Evolutionary conservation across 2,888 invertebrate genomes (phyloP).

Genomic region (Neoaliturus tenellus): DNA sequence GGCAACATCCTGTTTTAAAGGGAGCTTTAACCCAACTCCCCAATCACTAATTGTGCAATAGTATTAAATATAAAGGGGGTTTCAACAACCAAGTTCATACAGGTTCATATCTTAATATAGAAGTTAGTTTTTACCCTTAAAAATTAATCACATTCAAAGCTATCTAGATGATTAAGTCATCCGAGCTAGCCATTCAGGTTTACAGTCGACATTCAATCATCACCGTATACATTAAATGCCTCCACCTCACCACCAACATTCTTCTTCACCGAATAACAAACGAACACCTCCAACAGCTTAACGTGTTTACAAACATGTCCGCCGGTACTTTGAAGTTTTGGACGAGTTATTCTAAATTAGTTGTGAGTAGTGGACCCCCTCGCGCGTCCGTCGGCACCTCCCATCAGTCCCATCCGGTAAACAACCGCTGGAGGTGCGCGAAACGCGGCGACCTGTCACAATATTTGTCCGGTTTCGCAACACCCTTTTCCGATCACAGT

Average conservation of each 20-base stretch:
- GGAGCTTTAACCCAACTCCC: too few relatives aligned
- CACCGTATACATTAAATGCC: too few relatives aligned
- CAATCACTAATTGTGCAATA: too few relatives aligned
- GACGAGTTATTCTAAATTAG: background rate
- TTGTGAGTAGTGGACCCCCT: background rate
- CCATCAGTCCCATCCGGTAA: background rate
- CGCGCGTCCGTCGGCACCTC: background rate
- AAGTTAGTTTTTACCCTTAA: too few relatives aligned
- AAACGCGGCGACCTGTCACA: slow-evolving; percentile 23
- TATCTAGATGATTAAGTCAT: too few relatives aligned
- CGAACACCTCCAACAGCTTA: background rate
- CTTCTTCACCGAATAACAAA: background rate
- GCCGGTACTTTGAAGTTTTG: background rate
- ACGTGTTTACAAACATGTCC: background rate
- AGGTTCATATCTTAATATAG: too few relatives aligned
- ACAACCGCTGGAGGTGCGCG: background rate
- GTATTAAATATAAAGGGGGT: too few relatives aligned
- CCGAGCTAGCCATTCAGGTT: too few relatives aligned
- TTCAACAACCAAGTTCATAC: too few relatives aligned
- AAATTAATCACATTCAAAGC: too few relatives aligned
- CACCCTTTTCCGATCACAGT: background rate
- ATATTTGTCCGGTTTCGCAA: slow-evolving; percentile 7
- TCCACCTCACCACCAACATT: background rate
- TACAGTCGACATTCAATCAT: too few relatives aligned
- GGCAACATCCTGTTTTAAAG: too few relatives aligned